Evolutionary conservation across 1,140 invertebrate species (phyloP), one percentile per base, ranked within the genome.

Genomic region (Oscheius sp.): DNA sequence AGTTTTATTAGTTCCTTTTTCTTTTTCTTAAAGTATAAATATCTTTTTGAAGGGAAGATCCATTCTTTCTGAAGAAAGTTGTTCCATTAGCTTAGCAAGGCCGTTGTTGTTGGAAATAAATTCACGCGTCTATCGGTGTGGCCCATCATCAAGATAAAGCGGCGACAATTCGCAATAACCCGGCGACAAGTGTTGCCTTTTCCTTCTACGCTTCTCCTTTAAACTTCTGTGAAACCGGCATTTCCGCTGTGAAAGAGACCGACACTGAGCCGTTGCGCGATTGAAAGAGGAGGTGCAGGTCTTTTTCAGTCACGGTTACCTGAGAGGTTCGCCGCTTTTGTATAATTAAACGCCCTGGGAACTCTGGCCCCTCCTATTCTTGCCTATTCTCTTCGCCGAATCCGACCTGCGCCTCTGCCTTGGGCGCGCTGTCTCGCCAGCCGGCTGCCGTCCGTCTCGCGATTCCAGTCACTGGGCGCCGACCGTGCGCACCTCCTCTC

Each of bases 401-500:
- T 26, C 49, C 23, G 15, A 15, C 28, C 49, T 55, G 49, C 49
- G 49, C 49, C 49, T 55, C 49, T 23, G 7, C 49, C 4, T 23
- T 26, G 7, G 15, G 7, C 23, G 23, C 7, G 28, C 49, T 55
- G 7, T 55, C 49, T 55, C 15, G 49, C 23, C 49, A 7, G 38
- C 49, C 49, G 7, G 49, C 49, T 55, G 49, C 49, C 49, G 49
- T 55, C 23, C 49, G 49, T 55, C 49, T 55, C 49, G 49, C 49
- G 49, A 55, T 55, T 55, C 49, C 49, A 55, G 49, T 55, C 49
- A 55, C 15, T 55, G 49, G 15, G 49, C 49, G 49, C 49, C 49
- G 49, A 55, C 49, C 23, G 49, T 55, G 49, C 49, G 49, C 49
- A 55, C 49, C 49, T 55, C 49, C 49, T 55, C 49, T 42, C 38